Evolutionary conservation across 2,113 vertebrate species (phyloP).

Genomic region (Tursiops truncatus): DNA sequence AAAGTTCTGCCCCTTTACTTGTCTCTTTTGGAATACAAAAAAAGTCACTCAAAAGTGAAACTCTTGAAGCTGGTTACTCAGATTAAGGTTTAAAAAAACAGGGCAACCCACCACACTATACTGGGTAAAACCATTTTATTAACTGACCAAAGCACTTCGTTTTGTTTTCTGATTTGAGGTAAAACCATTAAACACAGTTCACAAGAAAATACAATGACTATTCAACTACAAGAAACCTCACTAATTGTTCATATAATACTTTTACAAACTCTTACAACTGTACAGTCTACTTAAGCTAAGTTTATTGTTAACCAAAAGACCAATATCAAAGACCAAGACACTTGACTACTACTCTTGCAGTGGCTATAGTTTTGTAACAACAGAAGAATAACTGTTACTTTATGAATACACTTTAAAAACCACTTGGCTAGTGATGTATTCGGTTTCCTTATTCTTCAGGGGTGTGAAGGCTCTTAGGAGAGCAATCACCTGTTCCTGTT

Average conservation of each 20-base stretch:
- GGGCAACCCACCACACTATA: neutral
- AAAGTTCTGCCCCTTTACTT: neutral
- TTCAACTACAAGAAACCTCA: constrained; percentile 71
- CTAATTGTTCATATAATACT: constrained; percentile 76
- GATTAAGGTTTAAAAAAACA: constrained; percentile 6
- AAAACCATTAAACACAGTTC: constrained; percentile 81
- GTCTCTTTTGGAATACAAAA: neutral
- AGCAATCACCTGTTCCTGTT: neutral
- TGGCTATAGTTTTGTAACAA: constrained; percentile 26
- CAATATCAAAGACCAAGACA: constrained; percentile 73
- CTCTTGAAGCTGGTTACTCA: neutral
- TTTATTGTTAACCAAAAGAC: constrained; percentile 66
- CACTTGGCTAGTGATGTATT: constrained; percentile 18
- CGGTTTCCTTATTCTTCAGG: constrained; percentile 20
- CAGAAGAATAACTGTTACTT: constrained; percentile 54
- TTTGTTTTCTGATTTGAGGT: constrained; percentile 80
- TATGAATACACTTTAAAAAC: constrained; percentile 48
- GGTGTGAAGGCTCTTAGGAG: neutral
- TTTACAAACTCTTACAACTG: constrained; percentile 53
- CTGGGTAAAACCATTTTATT: constrained; percentile 83
- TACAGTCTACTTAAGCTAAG: constrained; percentile 58
- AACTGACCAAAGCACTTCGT: constrained; percentile 79
- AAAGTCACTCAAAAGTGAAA: neutral
- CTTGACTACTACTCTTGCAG: constrained; percentile 61
- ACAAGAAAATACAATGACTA: constrained; percentile 77